Percentiles rank a stretch among this genome's conserved stretches.
Conservation (phyloP, 1,140 invertebrate species). For the Euura lappo region DNA sequence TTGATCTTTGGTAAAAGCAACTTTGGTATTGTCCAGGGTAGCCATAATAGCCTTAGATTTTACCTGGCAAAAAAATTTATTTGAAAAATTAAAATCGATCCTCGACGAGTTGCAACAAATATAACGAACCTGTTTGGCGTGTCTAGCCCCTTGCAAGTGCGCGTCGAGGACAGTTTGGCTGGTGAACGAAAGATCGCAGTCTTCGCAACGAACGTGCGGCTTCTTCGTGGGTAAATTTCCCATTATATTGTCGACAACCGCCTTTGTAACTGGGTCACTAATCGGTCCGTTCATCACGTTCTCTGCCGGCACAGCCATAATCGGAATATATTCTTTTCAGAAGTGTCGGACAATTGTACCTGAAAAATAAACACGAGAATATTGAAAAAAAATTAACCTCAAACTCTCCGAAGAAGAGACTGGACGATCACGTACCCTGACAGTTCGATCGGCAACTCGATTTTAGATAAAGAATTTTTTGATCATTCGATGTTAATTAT, state of each 20-base stretch:
- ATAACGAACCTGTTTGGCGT: constrained; percentile 59
- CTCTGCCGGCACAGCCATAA: constrained; percentile 36
- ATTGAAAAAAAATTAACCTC: no score
- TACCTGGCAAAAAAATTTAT: constrained; percentile 18
- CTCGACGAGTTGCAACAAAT: not conserved
- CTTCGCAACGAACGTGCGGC: constrained; percentile 55
- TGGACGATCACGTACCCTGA: no score
- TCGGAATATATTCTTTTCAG: not conserved
- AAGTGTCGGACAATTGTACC: no score
- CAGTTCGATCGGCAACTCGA: no score
- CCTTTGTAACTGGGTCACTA: constrained; percentile 61
- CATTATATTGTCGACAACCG: constrained; percentile 63
- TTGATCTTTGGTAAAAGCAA: constrained; percentile 55
- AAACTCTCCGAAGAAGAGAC: no score
- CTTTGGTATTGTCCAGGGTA: constrained; percentile 53
- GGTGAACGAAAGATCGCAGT: constrained; percentile 61
- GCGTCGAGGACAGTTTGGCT: constrained; percentile 60
- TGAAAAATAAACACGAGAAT: no score
- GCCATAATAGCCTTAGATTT: constrained; percentile 58
- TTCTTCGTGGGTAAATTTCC: constrained; percentile 60
- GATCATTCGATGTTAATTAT: no score
- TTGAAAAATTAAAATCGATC: no score
- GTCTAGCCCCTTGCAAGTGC: constrained; percentile 61
- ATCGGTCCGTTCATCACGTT: constrained; percentile 32
- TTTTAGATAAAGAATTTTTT: no score